phyloP scores from a whole-genome alignment of 92 coral and sea anemone genomes.

The Bergia sp. region DNA sequence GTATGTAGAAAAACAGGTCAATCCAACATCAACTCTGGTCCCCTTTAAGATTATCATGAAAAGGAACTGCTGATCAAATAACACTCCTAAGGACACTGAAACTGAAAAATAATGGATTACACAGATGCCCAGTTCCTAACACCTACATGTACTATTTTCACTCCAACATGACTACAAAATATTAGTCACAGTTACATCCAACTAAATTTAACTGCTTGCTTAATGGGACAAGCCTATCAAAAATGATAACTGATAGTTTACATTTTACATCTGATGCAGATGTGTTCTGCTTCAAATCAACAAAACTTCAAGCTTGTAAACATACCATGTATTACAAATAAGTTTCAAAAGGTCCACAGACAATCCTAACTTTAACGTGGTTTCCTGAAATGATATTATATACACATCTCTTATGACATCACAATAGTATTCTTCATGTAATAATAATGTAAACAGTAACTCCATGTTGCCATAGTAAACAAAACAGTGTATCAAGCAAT shows the following conservation, averaged over 20 bases:
- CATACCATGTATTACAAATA: neutral
- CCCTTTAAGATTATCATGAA: no score
- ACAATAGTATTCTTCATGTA: neutral
- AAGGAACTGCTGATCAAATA: neutral
- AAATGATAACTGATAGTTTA: constrained; percentile 1
- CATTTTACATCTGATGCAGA: constrained; percentile 47
- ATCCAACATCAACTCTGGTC: neutral
- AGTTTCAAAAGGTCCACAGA: neutral
- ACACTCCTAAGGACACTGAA: neutral
- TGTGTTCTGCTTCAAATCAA: neutral
- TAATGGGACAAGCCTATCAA: constrained; percentile 23
- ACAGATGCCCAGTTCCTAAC: constrained; percentile 6
- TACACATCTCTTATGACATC: constrained; percentile 1
- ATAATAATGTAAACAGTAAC: neutral
- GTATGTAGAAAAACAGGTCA: neutral
- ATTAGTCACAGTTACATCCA: neutral
- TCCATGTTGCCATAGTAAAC: neutral
- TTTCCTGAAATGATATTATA: neutral
- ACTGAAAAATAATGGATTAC: neutral
- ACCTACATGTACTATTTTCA: constrained; percentile 3
- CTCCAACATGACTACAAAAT: neutral
- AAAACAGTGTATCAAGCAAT: neutral
- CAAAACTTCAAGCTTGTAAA: constrained; percentile 18
- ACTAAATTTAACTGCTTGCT: constrained; percentile 19
- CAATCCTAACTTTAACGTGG: constrained; percentile 2